These are phyloP conservation scores for Hiodon tergisus DNA, from an alignment of 2,113 vertebrate species.

Conservation along the genomic window DNA sequence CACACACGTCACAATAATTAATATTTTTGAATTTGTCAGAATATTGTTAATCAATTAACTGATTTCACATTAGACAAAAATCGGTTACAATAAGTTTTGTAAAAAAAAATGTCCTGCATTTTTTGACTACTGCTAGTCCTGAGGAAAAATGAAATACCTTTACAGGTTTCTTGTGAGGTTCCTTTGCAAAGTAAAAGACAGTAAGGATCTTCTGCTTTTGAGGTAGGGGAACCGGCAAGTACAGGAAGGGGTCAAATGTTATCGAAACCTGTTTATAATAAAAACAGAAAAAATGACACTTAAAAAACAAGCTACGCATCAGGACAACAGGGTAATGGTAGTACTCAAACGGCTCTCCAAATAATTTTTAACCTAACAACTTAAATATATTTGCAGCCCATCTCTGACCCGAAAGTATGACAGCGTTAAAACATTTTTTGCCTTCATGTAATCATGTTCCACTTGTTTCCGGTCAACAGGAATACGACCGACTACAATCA, in stretches of 20 bases:
- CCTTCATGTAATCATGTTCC: neutral
- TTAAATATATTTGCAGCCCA: neutral
- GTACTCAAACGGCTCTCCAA: no score
- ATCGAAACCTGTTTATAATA: slow-evolving; percentile 81
- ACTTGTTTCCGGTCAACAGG: neutral
- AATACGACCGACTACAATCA: neutral
- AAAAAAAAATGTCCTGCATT: no score
- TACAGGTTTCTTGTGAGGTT: slow-evolving; percentile 91
- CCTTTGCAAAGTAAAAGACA: slow-evolving; percentile 89
- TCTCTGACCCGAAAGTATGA: neutral
- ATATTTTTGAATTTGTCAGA: no score
- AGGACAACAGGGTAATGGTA: neutral
- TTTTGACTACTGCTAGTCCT: no score
- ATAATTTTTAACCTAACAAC: no score
- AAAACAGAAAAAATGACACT: neutral
- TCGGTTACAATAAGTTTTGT: no score
- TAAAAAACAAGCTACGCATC: neutral
- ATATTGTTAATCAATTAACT: no score
- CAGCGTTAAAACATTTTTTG: neutral
- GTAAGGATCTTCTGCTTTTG: slow-evolving; percentile 97
- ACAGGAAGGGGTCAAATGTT: slow-evolving; percentile 96
- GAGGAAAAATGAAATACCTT: slow-evolving; percentile 64
- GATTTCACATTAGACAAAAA: no score
- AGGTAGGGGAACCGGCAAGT: slow-evolving; percentile 89
- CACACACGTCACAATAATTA: neutral